A percentile compares a stretch with the other conserved stretches of the same genome.
These are phyloP conservation scores for Drosophila oshimai DNA, from an alignment of 1,140 invertebrate genomes.

Conservation along the genomic window DNA sequence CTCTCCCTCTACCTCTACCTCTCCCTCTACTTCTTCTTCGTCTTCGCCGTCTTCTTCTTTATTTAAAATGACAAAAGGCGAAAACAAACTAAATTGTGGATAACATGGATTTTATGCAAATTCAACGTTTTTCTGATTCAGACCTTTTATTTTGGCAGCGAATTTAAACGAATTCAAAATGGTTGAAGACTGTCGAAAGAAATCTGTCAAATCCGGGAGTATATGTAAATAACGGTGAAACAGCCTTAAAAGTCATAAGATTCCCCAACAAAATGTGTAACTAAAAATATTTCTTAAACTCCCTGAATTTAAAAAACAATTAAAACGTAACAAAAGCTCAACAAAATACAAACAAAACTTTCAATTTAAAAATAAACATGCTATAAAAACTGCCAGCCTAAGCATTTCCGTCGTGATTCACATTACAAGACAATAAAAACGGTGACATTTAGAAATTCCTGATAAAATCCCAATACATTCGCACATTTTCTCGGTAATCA, in stretches of 20 bases:
- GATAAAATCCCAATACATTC: conserved; percentile 13
- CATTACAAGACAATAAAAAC: conserved; percentile 24
- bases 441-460: conserved; percentile 35
- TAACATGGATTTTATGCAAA: conserved; percentile 54
- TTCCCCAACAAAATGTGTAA: not conserved
- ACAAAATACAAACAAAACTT: not conserved
- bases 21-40: too few relatives aligned
- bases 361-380: conserved; percentile 18
- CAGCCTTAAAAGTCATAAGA: not conserved
- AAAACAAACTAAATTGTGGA: conserved; percentile 47
- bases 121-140: conserved; percentile 29
- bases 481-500: conserved; percentile 21
- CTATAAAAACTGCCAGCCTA: not conserved
- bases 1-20: conserved; percentile 2
- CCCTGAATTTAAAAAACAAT: not conserved
- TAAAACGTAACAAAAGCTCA: not conserved
- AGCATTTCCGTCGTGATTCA: conserved; percentile 28
- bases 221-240: not conserved
- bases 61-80: conserved; percentile 47
- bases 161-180: conserved; percentile 39
- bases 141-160: conserved; percentile 29
- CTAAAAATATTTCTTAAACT: not conserved
- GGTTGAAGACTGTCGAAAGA: conserved; percentile 2
- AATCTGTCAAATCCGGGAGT: conserved; percentile 6
- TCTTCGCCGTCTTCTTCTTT: conserved; percentile 21